Evolutionary conservation across 2,797 vertebrate species (phyloP).

Genomic region (Girardinus metallicus): DNA sequence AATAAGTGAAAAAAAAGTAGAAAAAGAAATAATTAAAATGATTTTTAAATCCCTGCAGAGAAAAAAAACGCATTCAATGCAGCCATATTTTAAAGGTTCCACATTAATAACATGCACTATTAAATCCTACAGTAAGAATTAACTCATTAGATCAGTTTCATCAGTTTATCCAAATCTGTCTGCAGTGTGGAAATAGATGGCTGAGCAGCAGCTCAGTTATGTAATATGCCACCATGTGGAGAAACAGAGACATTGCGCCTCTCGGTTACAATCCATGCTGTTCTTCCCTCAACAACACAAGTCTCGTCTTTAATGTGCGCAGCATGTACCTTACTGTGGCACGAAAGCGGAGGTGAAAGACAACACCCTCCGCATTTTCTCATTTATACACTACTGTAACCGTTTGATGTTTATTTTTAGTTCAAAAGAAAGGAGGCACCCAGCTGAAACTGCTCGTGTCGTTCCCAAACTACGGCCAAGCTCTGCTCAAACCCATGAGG

Average conservation of each 20-base stretch:
- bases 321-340: neutral
- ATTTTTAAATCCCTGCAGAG: neutral
- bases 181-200: constrained; percentile 1
- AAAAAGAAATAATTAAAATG: neutral
- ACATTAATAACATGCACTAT: neutral
- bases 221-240: constrained; percentile 40
- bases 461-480: constrained; percentile 84
- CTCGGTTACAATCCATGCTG: neutral
- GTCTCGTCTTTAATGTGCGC: neutral
- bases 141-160: neutral
- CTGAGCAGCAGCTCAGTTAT: constrained; percentile 1
- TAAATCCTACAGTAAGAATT: neutral
- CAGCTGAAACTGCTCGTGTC: constrained; percentile 86
- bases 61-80: neutral
- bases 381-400: neutral
- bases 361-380: neutral
- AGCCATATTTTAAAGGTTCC: neutral
- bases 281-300: neutral
- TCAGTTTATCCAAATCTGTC: neutral
- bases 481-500: constrained; percentile 90
- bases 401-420: constrained; percentile 44
- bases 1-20: neutral
- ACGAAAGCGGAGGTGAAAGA: neutral
- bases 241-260: constrained; percentile 14
- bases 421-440: constrained; percentile 85